Base-by-base conservation (phyloP, 2,888 invertebrate species). In the Chrysolina haemoptera region DNA sequence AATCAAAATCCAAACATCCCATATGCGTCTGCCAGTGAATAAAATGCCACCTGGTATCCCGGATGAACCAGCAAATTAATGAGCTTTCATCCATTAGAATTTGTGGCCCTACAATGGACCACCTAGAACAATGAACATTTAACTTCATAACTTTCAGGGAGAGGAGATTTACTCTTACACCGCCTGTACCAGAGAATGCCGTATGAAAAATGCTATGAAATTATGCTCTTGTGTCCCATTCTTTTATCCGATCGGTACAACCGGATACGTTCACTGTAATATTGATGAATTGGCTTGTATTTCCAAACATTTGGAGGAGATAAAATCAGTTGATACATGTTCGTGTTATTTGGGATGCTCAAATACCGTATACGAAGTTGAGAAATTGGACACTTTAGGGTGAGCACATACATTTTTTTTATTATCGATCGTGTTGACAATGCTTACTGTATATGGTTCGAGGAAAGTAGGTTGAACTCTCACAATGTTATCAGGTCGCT, bases 281-380 rank as follows among this genome's bases (percentile, higher is more conserved):
- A 82, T 93, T 5, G 86, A 86, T 1, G 91, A 93, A 78, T 86
- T 94, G 72, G 84, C 86, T 59, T 94, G 94, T 79, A 89, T 94
- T 53, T 88, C 89, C 0, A 87, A 89, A 11, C 85, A 91, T 83
- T 88, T 89, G 55, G 83, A 87, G 0, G 88, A 89, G 63, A 93
- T 93, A 59, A 90, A 89, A 8, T 90, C 91, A 70, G 90, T 92
- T 8, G 89, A 91, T 40, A 88, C 89, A 59, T 95, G 94, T 82
- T 80, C 89, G 8, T 95, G 95, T 85, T 92, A 93, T 81, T 89
- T 95, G 14, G 92, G 93, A 50, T 95, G 95, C 85, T 90, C 91
- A 10, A 93, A 94, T 84, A 93, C 93, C 0, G 92, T 94, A 0
- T 95, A 94, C 79, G 93, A 93, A 85, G 92, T 94, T 5, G 94